Percentiles rank a stretch among this genome's conserved stretches.
Conservation (phyloP, 2,113 vertebrate species). For the Calidris pugnax region DNA sequence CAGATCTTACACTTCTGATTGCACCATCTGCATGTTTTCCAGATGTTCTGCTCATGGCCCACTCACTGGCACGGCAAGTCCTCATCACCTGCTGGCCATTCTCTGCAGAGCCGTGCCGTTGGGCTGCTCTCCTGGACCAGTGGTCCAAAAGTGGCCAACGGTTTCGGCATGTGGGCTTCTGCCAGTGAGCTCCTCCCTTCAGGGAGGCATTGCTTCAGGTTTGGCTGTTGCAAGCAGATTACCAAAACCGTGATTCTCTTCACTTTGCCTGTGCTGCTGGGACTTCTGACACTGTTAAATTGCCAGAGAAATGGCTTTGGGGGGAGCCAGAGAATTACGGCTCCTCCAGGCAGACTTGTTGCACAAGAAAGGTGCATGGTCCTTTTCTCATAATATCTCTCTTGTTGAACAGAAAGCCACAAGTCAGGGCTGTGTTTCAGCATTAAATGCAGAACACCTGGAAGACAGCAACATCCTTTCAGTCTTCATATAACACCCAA, state of each 20-base stretch:
- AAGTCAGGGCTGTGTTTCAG: background rate
- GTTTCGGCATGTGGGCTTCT: accelerated
- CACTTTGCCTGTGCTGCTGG: background rate
- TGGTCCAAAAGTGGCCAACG: background rate
- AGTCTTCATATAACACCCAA: background rate
- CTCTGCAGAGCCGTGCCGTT: accelerated
- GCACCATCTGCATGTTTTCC: background rate
- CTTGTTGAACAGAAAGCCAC: background rate
- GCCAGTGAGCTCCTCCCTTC: background rate
- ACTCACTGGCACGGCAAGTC: background rate
- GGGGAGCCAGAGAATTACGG: background rate
- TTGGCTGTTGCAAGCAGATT: background rate
- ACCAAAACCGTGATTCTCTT: background rate
- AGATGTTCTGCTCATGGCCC: background rate
- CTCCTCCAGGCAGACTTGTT: background rate
- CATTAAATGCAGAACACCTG: background rate
- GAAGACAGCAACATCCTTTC: background rate
- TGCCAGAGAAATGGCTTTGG: background rate
- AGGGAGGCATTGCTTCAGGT: background rate
- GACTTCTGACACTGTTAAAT: background rate
- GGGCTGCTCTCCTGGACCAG: too few relatives aligned
- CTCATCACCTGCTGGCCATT: background rate
- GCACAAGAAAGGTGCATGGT: background rate
- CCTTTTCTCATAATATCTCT: background rate
- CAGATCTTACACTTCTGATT: background rate